phyloP scores from a whole-genome alignment of 2,888 invertebrate genomes.

The Heterodera filipjevi region DNA sequence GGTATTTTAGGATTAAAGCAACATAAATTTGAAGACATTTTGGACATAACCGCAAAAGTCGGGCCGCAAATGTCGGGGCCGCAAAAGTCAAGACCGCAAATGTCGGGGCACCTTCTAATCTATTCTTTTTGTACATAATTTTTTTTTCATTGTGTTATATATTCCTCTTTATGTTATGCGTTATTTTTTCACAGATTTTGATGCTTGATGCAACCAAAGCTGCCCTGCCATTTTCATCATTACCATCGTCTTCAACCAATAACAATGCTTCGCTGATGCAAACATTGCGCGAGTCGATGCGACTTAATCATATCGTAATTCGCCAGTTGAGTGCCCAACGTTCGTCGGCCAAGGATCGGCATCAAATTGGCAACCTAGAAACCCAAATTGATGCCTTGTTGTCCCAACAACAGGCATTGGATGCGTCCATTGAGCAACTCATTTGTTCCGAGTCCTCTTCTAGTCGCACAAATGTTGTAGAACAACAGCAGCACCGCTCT shows the following conservation, averaged over 20 bases:
- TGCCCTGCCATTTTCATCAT: not conserved
- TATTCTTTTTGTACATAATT: too few relatives aligned
- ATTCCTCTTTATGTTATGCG: not conserved
- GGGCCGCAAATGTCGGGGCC: too few relatives aligned
- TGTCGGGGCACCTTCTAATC: too few relatives aligned
- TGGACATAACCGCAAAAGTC: too few relatives aligned
- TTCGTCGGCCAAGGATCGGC: not conserved
- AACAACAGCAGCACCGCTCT: too few relatives aligned
- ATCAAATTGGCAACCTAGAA: not conserved
- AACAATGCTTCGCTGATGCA: not conserved
- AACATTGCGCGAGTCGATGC: not conserved
- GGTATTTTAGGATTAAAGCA: too few relatives aligned
- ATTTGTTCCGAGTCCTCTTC: not conserved
- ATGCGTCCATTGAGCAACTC: not conserved
- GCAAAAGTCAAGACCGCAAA: too few relatives aligned
- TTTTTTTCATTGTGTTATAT: too few relatives aligned
- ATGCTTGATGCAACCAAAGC: not conserved
- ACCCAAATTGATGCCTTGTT: slow-evolving; percentile 2
- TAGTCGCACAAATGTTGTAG: not conserved
- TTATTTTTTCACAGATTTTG: not conserved
- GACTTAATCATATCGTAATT: not conserved
- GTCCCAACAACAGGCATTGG: not conserved
- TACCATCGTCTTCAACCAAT: not conserved
- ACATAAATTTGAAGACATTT: too few relatives aligned
- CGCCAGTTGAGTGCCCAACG: not conserved